Evolutionary conservation across 2,113 vertebrate species (phyloP).

Genomic region (Calidris pygmaea): DNA sequence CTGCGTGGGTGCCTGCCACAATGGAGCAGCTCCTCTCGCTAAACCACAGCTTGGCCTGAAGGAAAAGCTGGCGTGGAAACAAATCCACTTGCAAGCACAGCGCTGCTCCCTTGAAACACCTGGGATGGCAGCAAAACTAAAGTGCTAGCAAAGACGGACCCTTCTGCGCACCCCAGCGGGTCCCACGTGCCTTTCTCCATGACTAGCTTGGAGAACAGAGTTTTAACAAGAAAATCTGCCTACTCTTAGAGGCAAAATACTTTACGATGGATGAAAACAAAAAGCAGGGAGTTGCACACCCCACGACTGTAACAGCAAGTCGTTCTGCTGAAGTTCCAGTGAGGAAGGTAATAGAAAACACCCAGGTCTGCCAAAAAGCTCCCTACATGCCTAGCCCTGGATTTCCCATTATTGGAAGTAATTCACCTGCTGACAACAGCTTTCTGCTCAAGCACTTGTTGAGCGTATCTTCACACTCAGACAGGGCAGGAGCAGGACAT

Average conservation of each 20-base stretch:
- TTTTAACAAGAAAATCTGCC: background rate
- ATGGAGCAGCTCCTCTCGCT: background rate
- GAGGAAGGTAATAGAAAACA: background rate
- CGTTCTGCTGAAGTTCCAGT: background rate
- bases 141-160: background rate
- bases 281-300: background rate
- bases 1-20: background rate
- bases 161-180: background rate
- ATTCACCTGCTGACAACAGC: background rate
- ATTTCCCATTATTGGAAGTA: background rate
- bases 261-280: background rate
- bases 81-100: background rate
- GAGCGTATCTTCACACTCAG: rapidly evolving
- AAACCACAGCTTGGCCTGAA: background rate
- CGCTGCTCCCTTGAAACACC: background rate
- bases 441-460: background rate
- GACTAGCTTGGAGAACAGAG: background rate
- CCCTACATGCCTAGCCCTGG: background rate
- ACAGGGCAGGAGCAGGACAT: background rate
- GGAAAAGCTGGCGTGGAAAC: background rate
- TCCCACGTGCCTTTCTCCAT: background rate
- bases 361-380: background rate
- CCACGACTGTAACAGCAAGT: rapidly evolving
- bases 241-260: background rate
- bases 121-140: background rate